Base-by-base conservation (phyloP, 2,888 invertebrate genomes). In the Tridacna gigas region DNA sequence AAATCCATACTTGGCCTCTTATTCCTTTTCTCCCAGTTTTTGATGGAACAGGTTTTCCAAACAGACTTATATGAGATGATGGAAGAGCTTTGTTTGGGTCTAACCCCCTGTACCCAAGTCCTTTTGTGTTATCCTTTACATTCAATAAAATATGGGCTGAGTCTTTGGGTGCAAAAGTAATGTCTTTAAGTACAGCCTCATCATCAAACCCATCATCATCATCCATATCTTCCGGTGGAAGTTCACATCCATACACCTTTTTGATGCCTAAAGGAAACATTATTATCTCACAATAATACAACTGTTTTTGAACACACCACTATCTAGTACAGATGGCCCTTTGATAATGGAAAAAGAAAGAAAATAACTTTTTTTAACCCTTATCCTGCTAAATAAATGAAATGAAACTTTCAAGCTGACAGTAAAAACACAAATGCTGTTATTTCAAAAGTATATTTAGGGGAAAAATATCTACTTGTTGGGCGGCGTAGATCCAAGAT, bases 51-150 rank as follows among this genome's bases (percentile, higher is more conserved):
- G 91, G 89, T 3, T 91, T 82, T 20, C 90, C 80, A 88, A 93
- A 92, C 84, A 92, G 82, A 69, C 88, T 92, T 45, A 92, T 83
- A 79, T 93, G 93, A 20, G 91, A 88, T 7, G 89, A 85, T 0
- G 90, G 89, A 11, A 94, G 86, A 20, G 93, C 94, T 51, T 88
- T 86, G 48, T 76, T 88, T 3, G 93, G 92, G 87, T 94, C 89
- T 66, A 94, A 83, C 48, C 94, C 94, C 76, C 90, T 90, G 90
- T 96, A 96, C 0, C 96, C 96, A 37, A 96, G 90, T 7, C 96
- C 96, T 91, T 95, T 95, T 37, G 93, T 90, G 91, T 99, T 97
- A 88, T 96, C 96, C 95, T 99, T 99, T 56, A 97, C 96, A 48
- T 95, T 96, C 96, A 26, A 97, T 95, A 63, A 73, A 91, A 97